Evolutionary conservation across 1,140 invertebrate species (phyloP).

Genomic region (Ceratoteleas bidentatus): DNA sequence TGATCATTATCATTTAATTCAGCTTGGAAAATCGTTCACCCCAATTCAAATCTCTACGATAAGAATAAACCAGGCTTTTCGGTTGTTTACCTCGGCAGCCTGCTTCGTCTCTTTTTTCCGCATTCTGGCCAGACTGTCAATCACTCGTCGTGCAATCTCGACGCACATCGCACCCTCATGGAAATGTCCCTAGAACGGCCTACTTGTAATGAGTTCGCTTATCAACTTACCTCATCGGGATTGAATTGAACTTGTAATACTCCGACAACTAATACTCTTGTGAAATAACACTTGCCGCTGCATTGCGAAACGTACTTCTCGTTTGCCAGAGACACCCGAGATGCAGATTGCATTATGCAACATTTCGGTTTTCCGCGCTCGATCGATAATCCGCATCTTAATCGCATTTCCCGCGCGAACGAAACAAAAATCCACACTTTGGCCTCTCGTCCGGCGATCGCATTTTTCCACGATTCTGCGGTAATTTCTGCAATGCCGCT

Average conservation of each 20-base stretch:
- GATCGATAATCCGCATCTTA: too few species aligned
- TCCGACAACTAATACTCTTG: slow-evolving; percentile 15
- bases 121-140: slow-evolving; percentile 18
- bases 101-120: background rate
- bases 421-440: too few species aligned
- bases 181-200: slow-evolving; percentile 32
- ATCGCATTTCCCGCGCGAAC: too few species aligned
- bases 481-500: too few species aligned
- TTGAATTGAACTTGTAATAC: slow-evolving; percentile 34
- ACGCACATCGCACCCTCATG: slow-evolving; percentile 14
- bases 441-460: too few species aligned
- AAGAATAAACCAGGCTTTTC: too few species aligned
- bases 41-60: too few species aligned
- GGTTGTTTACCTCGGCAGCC: background rate
- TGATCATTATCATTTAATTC: too few species aligned
- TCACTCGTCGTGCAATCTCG: slow-evolving; percentile 23
- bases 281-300: too few species aligned
- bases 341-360: background rate
- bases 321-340: background rate
- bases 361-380: too few species aligned
- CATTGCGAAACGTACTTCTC: slow-evolving; percentile 14
- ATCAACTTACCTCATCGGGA: slow-evolving; percentile 36
- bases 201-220: slow-evolving; percentile 47
- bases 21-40: too few species aligned
- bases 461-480: too few species aligned